These are phyloP conservation scores for Hesperia comma DNA, from an alignment of 2,888 invertebrate species.

Conservation along the genomic window DNA sequence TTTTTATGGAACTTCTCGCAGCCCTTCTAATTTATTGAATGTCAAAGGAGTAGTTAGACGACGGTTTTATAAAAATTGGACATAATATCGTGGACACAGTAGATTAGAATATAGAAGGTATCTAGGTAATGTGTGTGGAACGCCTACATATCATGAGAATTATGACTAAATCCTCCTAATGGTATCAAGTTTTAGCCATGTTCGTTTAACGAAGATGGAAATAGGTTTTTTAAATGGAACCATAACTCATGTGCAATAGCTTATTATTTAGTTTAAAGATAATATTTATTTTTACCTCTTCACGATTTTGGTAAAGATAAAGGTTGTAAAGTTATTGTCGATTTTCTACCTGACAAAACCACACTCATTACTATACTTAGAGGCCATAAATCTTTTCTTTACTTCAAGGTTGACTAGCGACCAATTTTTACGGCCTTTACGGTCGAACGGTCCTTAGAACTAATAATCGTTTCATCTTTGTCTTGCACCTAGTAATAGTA, in stretches of 20 bases:
- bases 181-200: too few relatives aligned
- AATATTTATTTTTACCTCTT: too few relatives aligned
- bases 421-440: constrained; percentile 16
- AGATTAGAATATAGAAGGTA: too few relatives aligned
- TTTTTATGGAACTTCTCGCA: neutral
- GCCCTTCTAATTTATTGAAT: constrained; percentile 1
- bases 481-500: constrained; percentile 13
- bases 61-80: neutral
- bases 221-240: too few relatives aligned
- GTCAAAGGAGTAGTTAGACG: neutral
- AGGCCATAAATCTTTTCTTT: constrained; percentile 12
- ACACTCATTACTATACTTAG: constrained; percentile 19
- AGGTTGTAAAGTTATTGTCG: neutral
- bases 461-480: constrained; percentile 15
- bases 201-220: too few relatives aligned
- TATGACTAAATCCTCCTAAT: too few relatives aligned
- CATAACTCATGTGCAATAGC: too few relatives aligned
- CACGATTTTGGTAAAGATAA: neutral
- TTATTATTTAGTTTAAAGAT: too few relatives aligned
- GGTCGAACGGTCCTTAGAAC: constrained; percentile 7
- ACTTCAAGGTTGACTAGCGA: constrained; percentile 22
- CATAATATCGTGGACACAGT: too few relatives aligned
- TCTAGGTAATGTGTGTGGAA: too few relatives aligned
- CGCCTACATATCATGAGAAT: too few relatives aligned
- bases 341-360: constrained; percentile 19